Conservation (phyloP, 2,113 vertebrate species). For the Tupaia tana region DNA sequence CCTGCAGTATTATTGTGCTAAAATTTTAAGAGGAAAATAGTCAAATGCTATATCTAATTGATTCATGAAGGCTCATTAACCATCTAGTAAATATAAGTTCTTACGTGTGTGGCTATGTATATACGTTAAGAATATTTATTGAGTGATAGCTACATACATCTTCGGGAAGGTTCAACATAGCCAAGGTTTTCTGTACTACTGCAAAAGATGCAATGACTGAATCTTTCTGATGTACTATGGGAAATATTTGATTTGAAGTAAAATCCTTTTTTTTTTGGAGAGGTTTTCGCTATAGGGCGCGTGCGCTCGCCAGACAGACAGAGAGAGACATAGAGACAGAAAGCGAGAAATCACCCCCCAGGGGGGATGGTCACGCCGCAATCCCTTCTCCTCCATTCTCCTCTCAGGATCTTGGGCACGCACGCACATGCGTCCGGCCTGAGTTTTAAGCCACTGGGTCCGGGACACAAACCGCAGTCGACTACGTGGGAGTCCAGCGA, state of each 20-base stretch:
- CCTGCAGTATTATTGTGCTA: not conserved
- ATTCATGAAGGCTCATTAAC: not conserved
- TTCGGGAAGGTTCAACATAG: conserved; percentile 26
- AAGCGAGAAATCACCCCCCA: no score
- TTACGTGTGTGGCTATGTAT: not conserved
- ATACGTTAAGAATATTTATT: not conserved
- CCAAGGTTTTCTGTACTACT: conserved; percentile 6
- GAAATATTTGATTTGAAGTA: not conserved
- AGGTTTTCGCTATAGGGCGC: no score
- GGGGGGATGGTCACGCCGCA: no score
- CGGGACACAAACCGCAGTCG: no score
- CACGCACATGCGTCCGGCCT: no score
- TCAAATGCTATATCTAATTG: conserved; percentile 1
- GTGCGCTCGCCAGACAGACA: no score
- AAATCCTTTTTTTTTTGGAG: no score
- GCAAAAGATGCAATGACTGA: not conserved
- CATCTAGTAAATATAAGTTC: not conserved
- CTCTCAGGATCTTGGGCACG: no score
- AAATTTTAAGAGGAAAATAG: not conserved
- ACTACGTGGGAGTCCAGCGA: no score
- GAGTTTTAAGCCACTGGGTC: no score
- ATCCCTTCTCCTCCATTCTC: no score
- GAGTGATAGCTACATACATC: not conserved
- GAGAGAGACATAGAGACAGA: no score
- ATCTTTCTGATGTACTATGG: not conserved